phyloP scores from a whole-genome alignment of 2,113 vertebrate genomes.

The Orientallactaga bullata region DNA sequence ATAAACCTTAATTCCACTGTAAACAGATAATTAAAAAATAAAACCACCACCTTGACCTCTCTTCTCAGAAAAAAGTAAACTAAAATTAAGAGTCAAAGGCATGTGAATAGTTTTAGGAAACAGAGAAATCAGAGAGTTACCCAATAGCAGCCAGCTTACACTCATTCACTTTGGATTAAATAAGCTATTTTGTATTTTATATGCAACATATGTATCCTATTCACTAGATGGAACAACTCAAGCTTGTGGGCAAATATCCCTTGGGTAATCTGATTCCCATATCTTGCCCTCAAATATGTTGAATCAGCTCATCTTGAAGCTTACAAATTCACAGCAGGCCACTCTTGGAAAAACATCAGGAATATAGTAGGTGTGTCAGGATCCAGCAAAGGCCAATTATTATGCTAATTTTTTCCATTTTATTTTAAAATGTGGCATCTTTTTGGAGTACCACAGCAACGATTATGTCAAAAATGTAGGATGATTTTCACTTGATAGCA shows the following conservation, averaged over 20 bases:
- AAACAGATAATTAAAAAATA: background rate
- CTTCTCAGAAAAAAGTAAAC: slow-evolving; percentile 6
- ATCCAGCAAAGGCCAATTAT: slow-evolving; percentile 7
- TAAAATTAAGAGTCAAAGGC: background rate
- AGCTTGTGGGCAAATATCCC: slow-evolving; percentile 30
- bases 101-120: slow-evolving; percentile 23
- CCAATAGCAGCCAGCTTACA: background rate
- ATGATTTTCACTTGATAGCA: slow-evolving; percentile 39
- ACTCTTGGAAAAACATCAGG: slow-evolving; percentile 34
- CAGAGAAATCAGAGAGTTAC: background rate
- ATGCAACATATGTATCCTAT: background rate
- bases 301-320: background rate
- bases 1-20: slow-evolving; percentile 5
- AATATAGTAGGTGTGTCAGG: background rate
- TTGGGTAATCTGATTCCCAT: background rate
- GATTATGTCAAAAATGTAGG: background rate
- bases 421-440: slow-evolving; percentile 17
- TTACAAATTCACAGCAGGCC: background rate
- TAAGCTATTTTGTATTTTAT: slow-evolving; percentile 5
- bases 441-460: background rate
- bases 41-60: background rate
- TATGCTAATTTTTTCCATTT: slow-evolving; percentile 30
- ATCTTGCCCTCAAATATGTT: background rate
- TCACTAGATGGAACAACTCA: background rate
- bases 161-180: slow-evolving; percentile 3